Percentiles rank a stretch among this genome's conserved stretches.
Evolutionary conservation across 53 echinoderm and acorn worm genomes (phyloP).

Genomic region (Paelopatides confundens): DNA sequence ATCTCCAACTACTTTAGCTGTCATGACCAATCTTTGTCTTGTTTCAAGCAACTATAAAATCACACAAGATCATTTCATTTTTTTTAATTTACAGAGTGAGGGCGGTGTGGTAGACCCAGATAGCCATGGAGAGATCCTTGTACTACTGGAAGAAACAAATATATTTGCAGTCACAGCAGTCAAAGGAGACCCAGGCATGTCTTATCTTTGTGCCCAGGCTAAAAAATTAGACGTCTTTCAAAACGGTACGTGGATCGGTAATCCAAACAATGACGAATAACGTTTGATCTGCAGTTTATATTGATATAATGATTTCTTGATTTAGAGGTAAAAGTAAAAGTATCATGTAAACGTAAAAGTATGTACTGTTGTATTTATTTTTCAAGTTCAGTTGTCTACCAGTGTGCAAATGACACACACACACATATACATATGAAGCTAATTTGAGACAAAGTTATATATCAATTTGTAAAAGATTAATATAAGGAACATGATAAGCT

Average conservation of each 20-base stretch:
- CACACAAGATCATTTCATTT: neutral
- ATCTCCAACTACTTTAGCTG: neutral
- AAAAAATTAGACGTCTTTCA: slow-evolving; percentile 87
- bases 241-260: slow-evolving; percentile 70
- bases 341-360: too few species aligned
- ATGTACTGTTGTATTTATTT: too few species aligned
- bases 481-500: too few species aligned
- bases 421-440: too few species aligned
- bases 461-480: too few species aligned
- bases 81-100: slow-evolving; percentile 2
- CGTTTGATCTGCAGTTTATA: too few species aligned
- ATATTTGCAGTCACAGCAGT: slow-evolving; percentile 85
- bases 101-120: neutral
- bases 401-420: too few species aligned
- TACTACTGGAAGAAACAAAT: slow-evolving; percentile 81
- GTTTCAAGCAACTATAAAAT: neutral
- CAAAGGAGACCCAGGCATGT: slow-evolving; percentile 80
- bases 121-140: slow-evolving; percentile 80
- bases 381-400: too few species aligned
- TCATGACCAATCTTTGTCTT: neutral
- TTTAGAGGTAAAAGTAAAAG: too few species aligned
- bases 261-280: too few species aligned
- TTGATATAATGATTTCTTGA: too few species aligned
- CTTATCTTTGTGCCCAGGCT: slow-evolving; percentile 85
- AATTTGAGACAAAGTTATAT: too few species aligned